Evolutionary conservation across 2,888 invertebrate species (phyloP).

Genomic region (Hydropsyche betteni): DNA sequence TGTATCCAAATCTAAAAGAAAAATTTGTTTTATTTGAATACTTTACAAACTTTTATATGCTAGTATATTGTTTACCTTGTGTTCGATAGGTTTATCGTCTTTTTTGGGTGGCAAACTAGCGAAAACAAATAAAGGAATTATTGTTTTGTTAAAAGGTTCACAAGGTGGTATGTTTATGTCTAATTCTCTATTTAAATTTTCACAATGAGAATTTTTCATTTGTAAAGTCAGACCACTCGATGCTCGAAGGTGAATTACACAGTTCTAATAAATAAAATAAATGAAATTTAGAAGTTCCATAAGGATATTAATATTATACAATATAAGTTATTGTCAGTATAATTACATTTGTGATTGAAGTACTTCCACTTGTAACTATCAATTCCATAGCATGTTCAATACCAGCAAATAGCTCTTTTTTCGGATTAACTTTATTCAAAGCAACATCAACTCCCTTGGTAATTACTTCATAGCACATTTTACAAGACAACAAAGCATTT

Average conservation of each 20-base stretch:
- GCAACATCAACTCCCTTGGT: slow-evolving; percentile 64
- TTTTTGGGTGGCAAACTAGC: slow-evolving; percentile 79
- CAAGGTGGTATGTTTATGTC: slow-evolving; percentile 67
- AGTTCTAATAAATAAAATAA: slow-evolving; percentile 60
- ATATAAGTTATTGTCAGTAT: not conserved
- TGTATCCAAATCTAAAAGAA: slow-evolving; percentile 71
- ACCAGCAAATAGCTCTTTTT: slow-evolving; percentile 82
- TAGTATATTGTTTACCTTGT: slow-evolving; percentile 65
- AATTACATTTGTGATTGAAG: slow-evolving; percentile 72
- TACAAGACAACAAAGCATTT: slow-evolving; percentile 65
- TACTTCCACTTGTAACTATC: slow-evolving; percentile 81
- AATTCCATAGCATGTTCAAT: slow-evolving; percentile 81
- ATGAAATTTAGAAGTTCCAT: not conserved
- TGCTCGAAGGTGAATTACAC: slow-evolving; percentile 70
- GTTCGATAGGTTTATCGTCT: slow-evolving; percentile 75
- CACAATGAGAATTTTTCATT: slow-evolving; percentile 54
- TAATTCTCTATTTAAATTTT: slow-evolving; percentile 63
- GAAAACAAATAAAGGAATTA: slow-evolving; percentile 72
- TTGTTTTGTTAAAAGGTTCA: slow-evolving; percentile 72
- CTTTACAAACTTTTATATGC: not conserved
- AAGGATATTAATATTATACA: too few relatives aligned
- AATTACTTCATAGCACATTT: slow-evolving; percentile 67
- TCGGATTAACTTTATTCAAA: slow-evolving; percentile 65
- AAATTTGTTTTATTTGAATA: slow-evolving; percentile 4
- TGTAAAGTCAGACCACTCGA: slow-evolving; percentile 74